Evolutionary conservation across 30 jellyfish, hydroid and myxozoan genomes (phyloP).

Genomic region (Rhopilema esculentum): DNA sequence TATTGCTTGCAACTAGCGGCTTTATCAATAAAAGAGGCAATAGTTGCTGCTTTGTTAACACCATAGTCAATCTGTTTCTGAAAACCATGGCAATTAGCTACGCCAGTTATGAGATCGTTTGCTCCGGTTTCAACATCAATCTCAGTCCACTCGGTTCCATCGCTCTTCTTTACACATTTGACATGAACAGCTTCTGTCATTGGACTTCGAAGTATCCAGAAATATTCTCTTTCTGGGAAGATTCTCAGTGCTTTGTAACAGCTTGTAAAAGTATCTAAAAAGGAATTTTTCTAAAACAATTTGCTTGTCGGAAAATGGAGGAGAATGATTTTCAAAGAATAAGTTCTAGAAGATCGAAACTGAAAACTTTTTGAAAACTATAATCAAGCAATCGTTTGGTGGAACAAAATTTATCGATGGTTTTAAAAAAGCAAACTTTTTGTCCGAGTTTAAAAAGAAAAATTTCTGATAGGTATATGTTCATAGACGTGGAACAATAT

Average conservation of each 20-base stretch:
- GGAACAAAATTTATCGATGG: no score
- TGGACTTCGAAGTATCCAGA: not conserved
- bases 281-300: no score
- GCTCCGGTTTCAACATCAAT: not conserved
- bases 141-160: not conserved
- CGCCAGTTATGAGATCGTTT: not conserved
- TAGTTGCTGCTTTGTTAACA: not conserved
- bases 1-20: not conserved
- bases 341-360: no score
- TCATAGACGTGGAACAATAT: no score
- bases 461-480: no score
- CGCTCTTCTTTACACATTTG: not conserved
- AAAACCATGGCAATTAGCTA: not conserved
- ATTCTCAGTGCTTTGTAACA: not conserved
- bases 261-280: not conserved
- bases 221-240: not conserved
- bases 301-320: no score
- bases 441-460: no score
- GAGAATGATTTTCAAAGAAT: no score
- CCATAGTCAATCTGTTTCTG: not conserved
- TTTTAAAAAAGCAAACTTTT: no score
- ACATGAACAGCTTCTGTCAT: not conserved
- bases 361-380: no score
- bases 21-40: not conserved
- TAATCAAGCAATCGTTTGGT: no score